Evolutionary conservation across 2,888 invertebrate genomes (phyloP).

Genomic region (Arrhopalites spinosus): DNA sequence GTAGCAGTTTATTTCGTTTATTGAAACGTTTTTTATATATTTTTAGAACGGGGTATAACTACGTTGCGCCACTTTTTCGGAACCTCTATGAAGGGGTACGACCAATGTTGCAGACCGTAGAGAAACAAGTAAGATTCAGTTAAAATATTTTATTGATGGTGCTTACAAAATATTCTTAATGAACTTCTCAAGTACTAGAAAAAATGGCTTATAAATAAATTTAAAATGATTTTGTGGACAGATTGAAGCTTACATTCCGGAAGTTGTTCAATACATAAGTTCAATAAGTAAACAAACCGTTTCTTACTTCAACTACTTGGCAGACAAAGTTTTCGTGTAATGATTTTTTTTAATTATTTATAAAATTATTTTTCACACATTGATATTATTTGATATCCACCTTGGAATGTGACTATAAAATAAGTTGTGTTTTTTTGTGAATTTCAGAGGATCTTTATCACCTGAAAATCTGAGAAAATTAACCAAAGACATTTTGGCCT

Average conservation of each 20-base stretch:
- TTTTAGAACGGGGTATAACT: constrained; percentile 45
- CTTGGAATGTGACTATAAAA: not conserved
- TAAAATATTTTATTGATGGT: too few species aligned
- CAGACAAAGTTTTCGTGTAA: constrained; percentile 55
- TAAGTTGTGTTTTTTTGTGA: not conserved
- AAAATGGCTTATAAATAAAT: not conserved
- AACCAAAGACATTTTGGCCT: constrained; percentile 51
- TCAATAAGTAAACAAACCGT: constrained; percentile 1
- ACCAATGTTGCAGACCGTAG: constrained; percentile 56
- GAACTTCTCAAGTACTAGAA: not conserved
- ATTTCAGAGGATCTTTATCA: constrained; percentile 50
- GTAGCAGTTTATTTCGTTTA: too few species aligned
- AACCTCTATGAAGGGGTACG: constrained; percentile 54
- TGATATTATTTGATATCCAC: not conserved
- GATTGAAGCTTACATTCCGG: constrained; percentile 56
- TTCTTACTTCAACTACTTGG: constrained; percentile 40
- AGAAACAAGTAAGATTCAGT: constrained; percentile 51
- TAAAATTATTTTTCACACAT: not conserved
- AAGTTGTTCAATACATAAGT: constrained; percentile 42
- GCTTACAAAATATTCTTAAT: not conserved
- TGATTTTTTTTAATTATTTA: constrained; percentile 14
- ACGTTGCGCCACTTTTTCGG: constrained; percentile 52
- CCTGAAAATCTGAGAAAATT: constrained; percentile 53
- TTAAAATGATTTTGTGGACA: constrained; percentile 27
- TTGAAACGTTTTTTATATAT: too few species aligned